A percentile compares a stretch with the other conserved stretches of the same genome.
Conservation (phyloP, 2,797 vertebrate genomes). For the Nyctalus aviator region DNA sequence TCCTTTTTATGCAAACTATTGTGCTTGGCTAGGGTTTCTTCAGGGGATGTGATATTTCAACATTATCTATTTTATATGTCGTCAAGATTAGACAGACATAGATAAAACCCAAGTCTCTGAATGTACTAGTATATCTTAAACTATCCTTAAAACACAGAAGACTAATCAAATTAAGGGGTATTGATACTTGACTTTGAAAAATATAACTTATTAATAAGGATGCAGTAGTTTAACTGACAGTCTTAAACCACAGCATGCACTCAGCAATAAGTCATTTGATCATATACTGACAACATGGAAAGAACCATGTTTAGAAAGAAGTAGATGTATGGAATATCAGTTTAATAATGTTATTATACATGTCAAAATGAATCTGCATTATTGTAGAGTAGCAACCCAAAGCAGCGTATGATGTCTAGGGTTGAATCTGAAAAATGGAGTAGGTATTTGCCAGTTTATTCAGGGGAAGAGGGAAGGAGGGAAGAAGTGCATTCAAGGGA, state of each 20-base stretch:
- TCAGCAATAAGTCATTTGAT: background rate
- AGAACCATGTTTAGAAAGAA: background rate
- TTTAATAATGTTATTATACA: background rate
- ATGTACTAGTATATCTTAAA: background rate
- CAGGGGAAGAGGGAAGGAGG: background rate
- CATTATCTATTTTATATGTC: background rate
- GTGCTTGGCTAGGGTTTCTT: background rate
- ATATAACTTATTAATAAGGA: background rate
- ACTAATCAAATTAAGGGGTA: background rate
- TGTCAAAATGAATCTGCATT: background rate
- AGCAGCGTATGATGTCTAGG: background rate
- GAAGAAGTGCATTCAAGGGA: background rate
- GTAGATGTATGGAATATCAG: background rate
- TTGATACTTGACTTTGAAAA: background rate
- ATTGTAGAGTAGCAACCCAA: background rate
- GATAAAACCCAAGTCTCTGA: background rate
- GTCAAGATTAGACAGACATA: background rate
- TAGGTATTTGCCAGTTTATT: background rate
- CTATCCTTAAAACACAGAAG: background rate
- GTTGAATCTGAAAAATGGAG: background rate
- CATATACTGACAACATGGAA: background rate
- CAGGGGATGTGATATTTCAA: background rate
- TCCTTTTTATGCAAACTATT: background rate
- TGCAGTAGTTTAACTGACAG: background rate
- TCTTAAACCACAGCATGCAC: background rate